A percentile compares a stretch with the other conserved stretches of the same genome.
These are phyloP conservation scores for Ophthalmolycus amberensis DNA, from an alignment of 2,113 vertebrate genomes.

Conservation along the genomic window DNA sequence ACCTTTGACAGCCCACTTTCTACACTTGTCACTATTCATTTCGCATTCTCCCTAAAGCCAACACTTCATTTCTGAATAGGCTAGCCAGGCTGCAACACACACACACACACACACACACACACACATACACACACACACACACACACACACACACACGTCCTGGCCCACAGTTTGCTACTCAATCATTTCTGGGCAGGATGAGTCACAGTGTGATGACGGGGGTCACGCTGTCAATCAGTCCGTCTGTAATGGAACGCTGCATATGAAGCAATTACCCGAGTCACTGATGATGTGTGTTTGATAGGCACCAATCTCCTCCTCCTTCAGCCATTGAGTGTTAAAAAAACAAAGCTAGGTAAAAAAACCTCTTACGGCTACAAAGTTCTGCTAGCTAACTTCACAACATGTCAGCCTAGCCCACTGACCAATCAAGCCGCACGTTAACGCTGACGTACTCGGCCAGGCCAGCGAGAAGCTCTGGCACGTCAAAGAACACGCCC, in stretches of 20 bases:
- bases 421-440: too few relatives aligned
- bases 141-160: conserved; percentile 5
- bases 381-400: too few relatives aligned
- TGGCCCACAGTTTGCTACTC: conserved; percentile 38
- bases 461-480: too few relatives aligned
- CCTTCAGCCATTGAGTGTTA: too few relatives aligned
- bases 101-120: not conserved
- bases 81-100: not conserved
- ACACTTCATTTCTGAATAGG: conserved; percentile 37
- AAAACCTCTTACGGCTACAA: too few relatives aligned
- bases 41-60: conserved; percentile 38
- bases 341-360: too few relatives aligned
- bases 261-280: conserved; percentile 65
- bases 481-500: too few relatives aligned
- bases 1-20: conserved; percentile 46
- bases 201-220: conserved; percentile 62
- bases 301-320: conserved; percentile 7
- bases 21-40: conserved; percentile 63
- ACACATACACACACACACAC: conserved; percentile 16
- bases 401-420: too few relatives aligned
- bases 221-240: conserved; percentile 65
- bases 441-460: too few relatives aligned
- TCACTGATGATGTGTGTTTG: conserved; percentile 52
- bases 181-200: conserved; percentile 55
- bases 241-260: conserved; percentile 59